phyloP scores from a whole-genome alignment of 2,888 invertebrate species.

The Caradrina clavipalpis region DNA sequence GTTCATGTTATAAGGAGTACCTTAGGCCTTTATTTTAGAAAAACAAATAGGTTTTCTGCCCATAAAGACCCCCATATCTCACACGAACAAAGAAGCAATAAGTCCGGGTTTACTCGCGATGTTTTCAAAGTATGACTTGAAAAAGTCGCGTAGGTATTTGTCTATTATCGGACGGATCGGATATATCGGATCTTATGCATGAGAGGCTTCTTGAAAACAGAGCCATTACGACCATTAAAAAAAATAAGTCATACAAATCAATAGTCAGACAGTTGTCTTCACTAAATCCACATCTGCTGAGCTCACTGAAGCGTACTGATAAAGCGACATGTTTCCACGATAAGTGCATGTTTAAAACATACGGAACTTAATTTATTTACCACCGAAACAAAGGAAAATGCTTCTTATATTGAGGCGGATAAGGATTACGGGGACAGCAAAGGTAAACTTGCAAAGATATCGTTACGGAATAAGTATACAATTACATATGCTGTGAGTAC shows the following conservation, averaged over 20 bases:
- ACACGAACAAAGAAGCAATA: too few relatives aligned
- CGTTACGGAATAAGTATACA: constrained; percentile 58
- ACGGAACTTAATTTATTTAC: constrained; percentile 15
- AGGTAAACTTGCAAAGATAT: constrained; percentile 57
- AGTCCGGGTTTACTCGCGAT: too few relatives aligned
- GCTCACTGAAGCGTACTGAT: constrained; percentile 61
- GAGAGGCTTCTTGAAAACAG: too few relatives aligned
- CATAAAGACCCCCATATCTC: too few relatives aligned
- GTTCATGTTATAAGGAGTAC: too few relatives aligned
- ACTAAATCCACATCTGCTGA: constrained; percentile 64
- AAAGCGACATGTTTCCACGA: constrained; percentile 62
- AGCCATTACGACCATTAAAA: neutral
- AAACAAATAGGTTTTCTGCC: too few relatives aligned
- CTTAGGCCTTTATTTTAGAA: too few relatives aligned
- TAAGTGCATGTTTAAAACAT: constrained; percentile 61
- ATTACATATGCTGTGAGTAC: constrained; percentile 56
- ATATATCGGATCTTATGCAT: too few relatives aligned
- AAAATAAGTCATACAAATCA: constrained; percentile 39
- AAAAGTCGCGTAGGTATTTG: too few relatives aligned
- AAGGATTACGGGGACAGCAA: constrained; percentile 16
- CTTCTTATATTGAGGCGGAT: rapidly evolving
- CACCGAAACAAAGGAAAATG: constrained; percentile 17
- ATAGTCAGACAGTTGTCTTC: constrained; percentile 46
- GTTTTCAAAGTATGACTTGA: too few relatives aligned
- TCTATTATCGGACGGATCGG: too few relatives aligned